A percentile compares a stretch with the other conserved stretches of the same genome.
phyloP scores from a whole-genome alignment of 2,113 vertebrate species.

The Otolemur garnettii region DNA sequence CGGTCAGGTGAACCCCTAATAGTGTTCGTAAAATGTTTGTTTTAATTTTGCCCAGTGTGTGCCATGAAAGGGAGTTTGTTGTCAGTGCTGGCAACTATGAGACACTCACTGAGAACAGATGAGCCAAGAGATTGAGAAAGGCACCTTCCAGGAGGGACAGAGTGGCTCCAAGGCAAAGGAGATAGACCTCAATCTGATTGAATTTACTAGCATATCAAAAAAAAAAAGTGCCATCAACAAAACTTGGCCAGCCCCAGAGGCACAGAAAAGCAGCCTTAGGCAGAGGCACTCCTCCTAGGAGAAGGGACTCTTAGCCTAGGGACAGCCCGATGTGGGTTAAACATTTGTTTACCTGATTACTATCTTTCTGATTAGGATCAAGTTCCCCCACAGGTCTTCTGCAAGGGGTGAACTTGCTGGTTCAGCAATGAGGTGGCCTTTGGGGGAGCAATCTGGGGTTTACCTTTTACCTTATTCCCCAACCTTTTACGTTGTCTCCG shows the following conservation, averaged over 20 bases:
- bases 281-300: background rate
- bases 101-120: background rate
- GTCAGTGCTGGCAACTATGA: too few species aligned
- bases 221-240: background rate
- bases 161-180: background rate
- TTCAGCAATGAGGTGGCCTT: background rate
- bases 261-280: background rate
- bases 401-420: background rate
- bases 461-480: background rate
- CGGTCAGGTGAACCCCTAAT: background rate
- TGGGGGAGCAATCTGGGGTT: background rate
- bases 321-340: background rate
- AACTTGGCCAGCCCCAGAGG: background rate
- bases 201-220: constrained; percentile 1
- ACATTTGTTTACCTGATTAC: background rate
- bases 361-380: background rate
- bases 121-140: background rate
- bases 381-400: background rate
- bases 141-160: background rate
- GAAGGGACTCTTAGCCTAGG: background rate
- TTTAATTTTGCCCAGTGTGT: background rate
- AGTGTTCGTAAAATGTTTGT: background rate
- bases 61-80: background rate
- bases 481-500: background rate
- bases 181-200: background rate